These are phyloP conservation scores for Coranthus polyacanthus DNA, from an alignment of 2,797 vertebrate species.

Conservation along the genomic window DNA sequence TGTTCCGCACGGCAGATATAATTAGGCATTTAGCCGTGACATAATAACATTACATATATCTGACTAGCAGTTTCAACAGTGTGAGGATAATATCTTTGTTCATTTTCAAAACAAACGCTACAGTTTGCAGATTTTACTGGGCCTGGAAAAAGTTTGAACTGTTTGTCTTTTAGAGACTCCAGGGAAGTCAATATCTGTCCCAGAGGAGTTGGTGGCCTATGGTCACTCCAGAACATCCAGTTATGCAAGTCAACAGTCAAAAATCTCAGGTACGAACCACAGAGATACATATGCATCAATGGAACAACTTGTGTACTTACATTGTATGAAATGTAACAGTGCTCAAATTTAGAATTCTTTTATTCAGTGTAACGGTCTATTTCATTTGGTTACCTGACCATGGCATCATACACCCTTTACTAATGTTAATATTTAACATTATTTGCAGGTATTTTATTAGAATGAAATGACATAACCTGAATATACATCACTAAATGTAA, in stretches of 20 bases:
- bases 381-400: too few relatives aligned
- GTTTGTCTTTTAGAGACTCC: slow-evolving; percentile 76
- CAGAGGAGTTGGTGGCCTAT: slow-evolving; percentile 88
- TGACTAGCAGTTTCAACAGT: neutral
- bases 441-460: too few relatives aligned
- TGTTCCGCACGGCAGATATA: neutral
- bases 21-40: too few relatives aligned
- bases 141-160: neutral
- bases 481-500: too few relatives aligned
- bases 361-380: too few relatives aligned
- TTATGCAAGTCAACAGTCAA: slow-evolving; percentile 91
- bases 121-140: neutral
- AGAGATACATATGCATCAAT: neutral
- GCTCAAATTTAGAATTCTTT: too few relatives aligned
- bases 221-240: slow-evolving; percentile 95
- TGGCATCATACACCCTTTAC: too few relatives aligned
- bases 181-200: slow-evolving; percentile 88
- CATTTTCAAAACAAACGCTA: neutral
- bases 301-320: neutral
- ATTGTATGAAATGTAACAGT: too few relatives aligned
- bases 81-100: neutral
- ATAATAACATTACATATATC: neutral
- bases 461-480: too few relatives aligned
- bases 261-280: slow-evolving; percentile 90
- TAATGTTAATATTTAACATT: too few relatives aligned